Conservation (phyloP, 2,797 vertebrate species). For the Sebastes kiyomatsui region DNA sequence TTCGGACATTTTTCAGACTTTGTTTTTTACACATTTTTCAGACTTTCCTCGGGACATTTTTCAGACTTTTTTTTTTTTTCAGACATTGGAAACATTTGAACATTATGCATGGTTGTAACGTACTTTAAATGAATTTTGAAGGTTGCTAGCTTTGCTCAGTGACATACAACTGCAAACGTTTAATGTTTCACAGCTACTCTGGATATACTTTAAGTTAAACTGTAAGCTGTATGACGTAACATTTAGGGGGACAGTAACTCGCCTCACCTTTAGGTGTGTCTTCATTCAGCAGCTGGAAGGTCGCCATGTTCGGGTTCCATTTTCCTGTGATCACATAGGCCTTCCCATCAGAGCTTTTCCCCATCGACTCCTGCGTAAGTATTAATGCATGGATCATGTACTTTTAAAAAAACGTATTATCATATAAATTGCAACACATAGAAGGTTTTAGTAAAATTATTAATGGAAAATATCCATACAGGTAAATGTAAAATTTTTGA, state of each 20-base stretch:
- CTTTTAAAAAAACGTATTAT: not conserved
- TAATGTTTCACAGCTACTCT: not conserved
- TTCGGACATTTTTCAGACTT: no score
- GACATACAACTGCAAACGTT: not conserved
- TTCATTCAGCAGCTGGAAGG: constrained; percentile 93
- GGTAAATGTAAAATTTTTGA: not conserved
- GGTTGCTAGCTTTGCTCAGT: not conserved
- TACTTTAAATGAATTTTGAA: not conserved
- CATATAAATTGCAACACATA: not conserved
- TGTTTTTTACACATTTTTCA: no score
- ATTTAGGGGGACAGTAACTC: not conserved
- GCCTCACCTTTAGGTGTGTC: constrained; percentile 96
- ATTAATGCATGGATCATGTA: not conserved
- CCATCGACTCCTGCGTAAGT: constrained; percentile 92
- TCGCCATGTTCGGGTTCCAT: constrained; percentile 92
- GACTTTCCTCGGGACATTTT: no score
- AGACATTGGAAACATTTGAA: not conserved
- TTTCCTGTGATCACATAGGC: constrained; percentile 94
- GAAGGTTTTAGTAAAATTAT: not conserved
- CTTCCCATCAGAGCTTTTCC: constrained; percentile 93
- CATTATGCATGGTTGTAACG: not conserved
- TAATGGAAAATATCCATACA: not conserved
- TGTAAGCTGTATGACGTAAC: not conserved
- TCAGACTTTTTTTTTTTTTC: no score
- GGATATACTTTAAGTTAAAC: not conserved